A percentile compares a stretch with the other conserved stretches of the same genome.
These are phyloP conservation scores for Lathronympha strigana DNA, from an alignment of 2,888 invertebrate species.

Conservation along the genomic window DNA sequence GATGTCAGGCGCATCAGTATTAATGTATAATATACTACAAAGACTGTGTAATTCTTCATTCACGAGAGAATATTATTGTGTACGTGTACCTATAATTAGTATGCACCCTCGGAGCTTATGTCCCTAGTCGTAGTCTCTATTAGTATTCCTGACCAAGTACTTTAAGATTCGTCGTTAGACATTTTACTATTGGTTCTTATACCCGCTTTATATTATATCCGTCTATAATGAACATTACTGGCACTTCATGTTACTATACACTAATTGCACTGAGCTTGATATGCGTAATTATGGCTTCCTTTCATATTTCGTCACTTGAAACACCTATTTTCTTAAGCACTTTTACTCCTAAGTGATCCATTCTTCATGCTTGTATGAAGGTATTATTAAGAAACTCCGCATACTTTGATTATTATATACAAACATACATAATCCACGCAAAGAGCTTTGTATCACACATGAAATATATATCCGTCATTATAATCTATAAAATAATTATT, in stretches of 20 bases:
- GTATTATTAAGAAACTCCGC: not conserved
- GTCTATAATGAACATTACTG: slow-evolving; percentile 12
- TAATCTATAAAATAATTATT: slow-evolving; percentile 47
- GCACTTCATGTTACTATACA: slow-evolving; percentile 11
- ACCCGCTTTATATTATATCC: slow-evolving; percentile 18
- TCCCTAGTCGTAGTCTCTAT: slow-evolving; percentile 78
- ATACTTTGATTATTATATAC: not conserved
- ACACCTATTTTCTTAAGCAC: slow-evolving; percentile 21
- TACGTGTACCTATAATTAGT: slow-evolving; percentile 68
- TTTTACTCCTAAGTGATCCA: slow-evolving; percentile 3
- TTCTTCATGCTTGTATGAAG: not conserved
- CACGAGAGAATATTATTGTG: slow-evolving; percentile 72
- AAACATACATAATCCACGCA: slow-evolving; percentile 32
- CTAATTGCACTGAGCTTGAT: slow-evolving; percentile 23
- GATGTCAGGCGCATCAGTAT: slow-evolving; percentile 73
- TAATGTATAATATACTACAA: slow-evolving; percentile 74
- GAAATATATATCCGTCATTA: slow-evolving; percentile 57
- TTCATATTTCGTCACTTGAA: slow-evolving; percentile 38
- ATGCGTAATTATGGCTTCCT: slow-evolving; percentile 21
- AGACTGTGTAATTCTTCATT: slow-evolving; percentile 80
- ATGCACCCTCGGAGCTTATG: slow-evolving; percentile 81
- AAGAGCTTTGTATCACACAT: slow-evolving; percentile 65
- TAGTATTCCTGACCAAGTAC: slow-evolving; percentile 82
- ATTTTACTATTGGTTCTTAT: slow-evolving; percentile 40
- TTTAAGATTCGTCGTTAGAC: slow-evolving; percentile 74